Evolutionary conservation across 30 jellyfish, hydroid and myxozoan genomes (phyloP), one percentile per base, ranked within the genome.

Genomic region (Hydractinia symbiolongicarpus): DNA sequence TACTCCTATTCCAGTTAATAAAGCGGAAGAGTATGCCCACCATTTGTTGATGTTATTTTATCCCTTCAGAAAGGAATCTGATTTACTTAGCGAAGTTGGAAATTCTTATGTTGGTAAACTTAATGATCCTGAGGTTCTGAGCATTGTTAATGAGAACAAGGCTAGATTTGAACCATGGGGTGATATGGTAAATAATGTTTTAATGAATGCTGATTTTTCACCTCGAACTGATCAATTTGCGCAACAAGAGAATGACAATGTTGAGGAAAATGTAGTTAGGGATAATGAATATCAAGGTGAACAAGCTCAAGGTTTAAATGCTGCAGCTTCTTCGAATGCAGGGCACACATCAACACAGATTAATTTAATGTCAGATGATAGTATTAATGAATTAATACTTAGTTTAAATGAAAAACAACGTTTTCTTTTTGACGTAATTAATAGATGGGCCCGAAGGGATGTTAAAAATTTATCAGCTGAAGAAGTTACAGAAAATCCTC

Each of bases 161-260:
- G 1, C 51, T 11, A 68, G 53, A 68, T 68, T 68, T 68, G 78
- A 68, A 20, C 78, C 78, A 11, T 68, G 78, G 19, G 78, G 78
- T 11, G 78, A 68, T 68, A 10, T 68, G 21, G 78, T 30, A 11
- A 49, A 68, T 49, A 16, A 68, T 15, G 15, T 68, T 15, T 68
- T 68, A 20, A 15, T 68, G 78, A 68, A 68, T 68, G 78, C 17
- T 9, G 53, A 49, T 30, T 68, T 68, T 11, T 10, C 9, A 64
- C 17, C 74, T n/a, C 19, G 74, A 64, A 64, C 74, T 6, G 74
- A 64, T 51, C 9, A 64, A 44, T 64, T 64, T 64, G 74, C 73
- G 30, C 52, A 64, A 6, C 74, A 64, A 64, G 74, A 64, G 40
- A 72, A 17, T 17, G 81, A 72, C 6, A 58, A 17, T 15, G 60